These are phyloP conservation scores for Distichodus sexfasciatus DNA, from an alignment of 2,797 vertebrate genomes.

Conservation along the genomic window DNA sequence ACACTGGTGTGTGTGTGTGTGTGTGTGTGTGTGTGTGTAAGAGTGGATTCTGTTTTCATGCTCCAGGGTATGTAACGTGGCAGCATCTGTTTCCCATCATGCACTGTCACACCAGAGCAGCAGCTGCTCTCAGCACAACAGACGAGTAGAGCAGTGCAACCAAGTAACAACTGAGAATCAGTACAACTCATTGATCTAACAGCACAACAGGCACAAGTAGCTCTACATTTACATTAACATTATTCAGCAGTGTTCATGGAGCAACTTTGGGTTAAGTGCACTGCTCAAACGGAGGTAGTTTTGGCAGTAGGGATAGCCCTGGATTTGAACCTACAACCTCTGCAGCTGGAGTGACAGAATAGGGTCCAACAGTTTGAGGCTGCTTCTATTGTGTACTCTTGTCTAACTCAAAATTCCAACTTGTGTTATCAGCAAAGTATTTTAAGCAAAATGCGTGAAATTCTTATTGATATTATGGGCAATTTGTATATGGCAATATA, in stretches of 20 bases:
- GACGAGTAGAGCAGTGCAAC: background rate
- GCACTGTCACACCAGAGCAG: background rate
- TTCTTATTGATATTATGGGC: no score
- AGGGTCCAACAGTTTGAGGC: no score
- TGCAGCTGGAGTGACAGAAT: no score
- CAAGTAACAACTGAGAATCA: background rate
- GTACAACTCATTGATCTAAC: background rate
- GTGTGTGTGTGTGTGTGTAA: background rate
- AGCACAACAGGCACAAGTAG: background rate
- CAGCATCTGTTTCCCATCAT: slow-evolving; percentile 25
- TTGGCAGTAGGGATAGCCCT: no score
- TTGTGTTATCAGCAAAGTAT: no score
- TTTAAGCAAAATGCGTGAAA: no score
- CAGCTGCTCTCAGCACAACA: slow-evolving; percentile 12
- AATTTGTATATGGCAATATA: no score
- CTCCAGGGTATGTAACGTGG: slow-evolving; percentile 21
- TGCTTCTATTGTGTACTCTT: no score
- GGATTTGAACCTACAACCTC: no score
- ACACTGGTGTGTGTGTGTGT: background rate
- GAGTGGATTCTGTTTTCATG: background rate
- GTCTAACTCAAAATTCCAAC: no score
- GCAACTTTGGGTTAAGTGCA: no score
- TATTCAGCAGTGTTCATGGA: background rate
- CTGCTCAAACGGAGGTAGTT: no score
- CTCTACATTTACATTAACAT: background rate